Base-by-base conservation (phyloP, 53 echinoderm and acorn worm genomes). In the Holothuria leucospilota region DNA sequence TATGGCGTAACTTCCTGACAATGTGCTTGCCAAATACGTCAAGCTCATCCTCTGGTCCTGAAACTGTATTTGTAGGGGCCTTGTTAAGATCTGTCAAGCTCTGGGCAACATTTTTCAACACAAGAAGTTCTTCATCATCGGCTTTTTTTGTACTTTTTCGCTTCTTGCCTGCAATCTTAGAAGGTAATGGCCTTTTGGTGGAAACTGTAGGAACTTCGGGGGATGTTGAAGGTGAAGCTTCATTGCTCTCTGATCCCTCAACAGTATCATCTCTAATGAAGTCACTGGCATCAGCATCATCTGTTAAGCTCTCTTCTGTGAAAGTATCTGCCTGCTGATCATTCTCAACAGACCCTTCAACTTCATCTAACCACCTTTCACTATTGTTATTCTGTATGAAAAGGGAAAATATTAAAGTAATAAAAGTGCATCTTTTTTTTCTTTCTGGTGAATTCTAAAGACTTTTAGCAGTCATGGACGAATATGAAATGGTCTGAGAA, bases 161-260 rank as follows among this genome's bases (percentile, higher is more conserved):
- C 29, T 69, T 69, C 69, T 29, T 29, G 25, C 69, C 69, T 24
- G 69, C 30, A 24, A 29, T 29, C 30, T 4, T 24, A 69, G 69
- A 69, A 27, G 13, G 30, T 69, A 69, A 69, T 27, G 69, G 30
- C 69, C 69, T 69, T 69, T 69, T 69, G 26, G 69, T 69, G 16
- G 69, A 69, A 62, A 62, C 62, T 69, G 69, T 69, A 29, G 69
- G 27, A 29, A 69, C 30, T 69, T 69, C 69, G n/a, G 69, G 69
- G 30, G 69, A 29, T 69, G 69, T 27, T 27, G 69, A 0, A 24
- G 69, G 69, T 69, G 69, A 29, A 69, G 11, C 69, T 29, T 7
- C 69, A 24, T 69, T 24, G 69, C 7, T 69, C 30, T 69, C 69
- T 29, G 26, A 69, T 69, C 28, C 30, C 25, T 27, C 69, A 0